Conservation (phyloP, 2,888 invertebrate genomes). For the Sphecodes monilicornis region DNA sequence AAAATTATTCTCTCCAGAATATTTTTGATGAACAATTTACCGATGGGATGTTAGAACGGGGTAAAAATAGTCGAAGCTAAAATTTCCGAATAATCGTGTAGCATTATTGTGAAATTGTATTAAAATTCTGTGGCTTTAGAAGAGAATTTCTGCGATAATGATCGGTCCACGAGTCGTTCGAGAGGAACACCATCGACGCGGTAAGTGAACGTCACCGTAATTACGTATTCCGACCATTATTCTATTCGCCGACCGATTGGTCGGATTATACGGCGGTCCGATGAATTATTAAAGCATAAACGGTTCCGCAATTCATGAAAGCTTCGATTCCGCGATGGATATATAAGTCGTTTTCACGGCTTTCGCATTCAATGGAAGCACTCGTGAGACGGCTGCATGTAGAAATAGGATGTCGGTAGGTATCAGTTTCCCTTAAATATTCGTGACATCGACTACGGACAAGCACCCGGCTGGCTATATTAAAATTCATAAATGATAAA, state of each 20-base stretch:
- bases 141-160: neutral
- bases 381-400: neutral
- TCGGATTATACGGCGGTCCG: conserved; percentile 39
- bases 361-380: conserved; percentile 17
- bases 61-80: no score
- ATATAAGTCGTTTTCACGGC: neutral
- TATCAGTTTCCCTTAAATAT: conserved; percentile 17
- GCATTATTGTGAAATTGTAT: neutral
- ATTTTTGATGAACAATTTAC: neutral
- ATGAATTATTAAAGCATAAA: conserved; percentile 54
- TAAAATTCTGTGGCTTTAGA: neutral
- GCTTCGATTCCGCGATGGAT: neutral
- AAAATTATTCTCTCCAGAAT: neutral
- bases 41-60: neutral
- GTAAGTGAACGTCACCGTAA: conserved; percentile 10
- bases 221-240: conserved; percentile 40
- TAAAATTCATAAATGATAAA: conserved; percentile 49
- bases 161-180: neutral
- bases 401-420: conserved; percentile 16
- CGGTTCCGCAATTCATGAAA: conserved; percentile 19
- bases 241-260: conserved; percentile 20
- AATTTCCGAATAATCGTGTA: neutral
- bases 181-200: neutral
- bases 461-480: neutral
- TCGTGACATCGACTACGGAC: conserved; percentile 14